Conservation (phyloP, 2,797 vertebrate species). For the Sparus aurata region DNA sequence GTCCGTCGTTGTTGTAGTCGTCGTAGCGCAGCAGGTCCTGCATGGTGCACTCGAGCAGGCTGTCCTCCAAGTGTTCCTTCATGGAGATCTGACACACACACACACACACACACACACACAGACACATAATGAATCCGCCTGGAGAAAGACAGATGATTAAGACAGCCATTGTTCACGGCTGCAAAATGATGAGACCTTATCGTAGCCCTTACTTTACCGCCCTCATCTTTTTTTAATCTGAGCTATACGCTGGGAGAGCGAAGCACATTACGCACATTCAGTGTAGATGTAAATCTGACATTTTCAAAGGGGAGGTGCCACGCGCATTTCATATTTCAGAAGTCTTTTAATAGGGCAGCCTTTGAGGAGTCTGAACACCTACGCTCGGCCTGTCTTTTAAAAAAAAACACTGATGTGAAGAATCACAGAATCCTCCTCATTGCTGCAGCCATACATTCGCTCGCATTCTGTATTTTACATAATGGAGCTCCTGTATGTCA, state of each 20-base stretch:
- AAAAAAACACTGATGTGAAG: not conserved
- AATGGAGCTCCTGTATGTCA: not conserved
- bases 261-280: conserved; percentile 17
- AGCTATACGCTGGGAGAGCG: conserved; percentile 2
- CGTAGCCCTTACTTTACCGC: not conserved
- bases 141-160: not conserved
- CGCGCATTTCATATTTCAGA: conserved; percentile 23
- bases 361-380: conserved; percentile 18
- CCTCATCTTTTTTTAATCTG: conserved; percentile 3
- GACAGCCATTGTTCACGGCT: conserved; percentile 1
- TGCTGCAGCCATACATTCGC: conserved; percentile 4
- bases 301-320: conserved; percentile 29
- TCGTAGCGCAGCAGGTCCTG: conserved; percentile 94
- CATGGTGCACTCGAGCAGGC: conserved; percentile 89
- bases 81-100: conserved; percentile 76
- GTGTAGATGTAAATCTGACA: conserved; percentile 41
- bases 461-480: not conserved
- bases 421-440: conserved; percentile 7
- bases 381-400: not conserved
- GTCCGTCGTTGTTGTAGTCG: conserved; percentile 93
- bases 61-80: conserved; percentile 86
- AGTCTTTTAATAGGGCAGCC: conserved; percentile 7
- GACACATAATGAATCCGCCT: not conserved
- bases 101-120: conserved; percentile 30
- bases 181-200: conserved; percentile 10